Evolutionary conservation across 2,113 vertebrate species (phyloP).

Genomic region (Planiliza haematocheilus): DNA sequence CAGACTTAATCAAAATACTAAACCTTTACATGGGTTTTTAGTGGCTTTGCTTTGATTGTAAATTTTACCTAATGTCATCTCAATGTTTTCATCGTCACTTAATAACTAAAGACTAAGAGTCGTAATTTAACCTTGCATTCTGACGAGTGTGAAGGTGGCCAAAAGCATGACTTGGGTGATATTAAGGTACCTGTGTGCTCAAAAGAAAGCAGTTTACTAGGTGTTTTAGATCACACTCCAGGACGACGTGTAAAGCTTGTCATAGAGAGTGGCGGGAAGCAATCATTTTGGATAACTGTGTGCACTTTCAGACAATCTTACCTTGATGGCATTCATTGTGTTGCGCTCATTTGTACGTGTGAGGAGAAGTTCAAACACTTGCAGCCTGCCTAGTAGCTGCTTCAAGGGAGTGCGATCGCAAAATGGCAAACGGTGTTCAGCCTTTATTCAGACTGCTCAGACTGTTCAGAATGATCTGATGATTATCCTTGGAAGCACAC

Average conservation of each 20-base stretch:
- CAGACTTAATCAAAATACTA: conserved; percentile 45
- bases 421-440: too few relatives aligned
- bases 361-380: background rate
- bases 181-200: conserved; percentile 7
- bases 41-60: conserved; percentile 77
- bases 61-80: conserved; percentile 50
- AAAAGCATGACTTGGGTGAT: conserved; percentile 9
- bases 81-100: conserved; percentile 50
- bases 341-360: conserved; percentile 2
- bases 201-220: background rate
- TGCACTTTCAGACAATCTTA: conserved; percentile 49
- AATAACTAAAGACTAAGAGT: conserved; percentile 16
- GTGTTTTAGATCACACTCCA: background rate
- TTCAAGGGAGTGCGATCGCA: background rate
- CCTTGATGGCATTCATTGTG: conserved; percentile 11
- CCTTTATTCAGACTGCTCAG: background rate
- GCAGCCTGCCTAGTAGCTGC: too few relatives aligned
- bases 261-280: background rate
- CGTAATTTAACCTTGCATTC: conserved; percentile 27
- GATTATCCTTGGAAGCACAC: too few relatives aligned
- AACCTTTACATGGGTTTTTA: conserved; percentile 55
- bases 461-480: too few relatives aligned
- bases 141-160: conserved; percentile 38
- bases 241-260: background rate
- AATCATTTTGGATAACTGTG: background rate